Base-by-base conservation (phyloP, 2,888 invertebrate species). In the Drosophila mimica region DNA sequence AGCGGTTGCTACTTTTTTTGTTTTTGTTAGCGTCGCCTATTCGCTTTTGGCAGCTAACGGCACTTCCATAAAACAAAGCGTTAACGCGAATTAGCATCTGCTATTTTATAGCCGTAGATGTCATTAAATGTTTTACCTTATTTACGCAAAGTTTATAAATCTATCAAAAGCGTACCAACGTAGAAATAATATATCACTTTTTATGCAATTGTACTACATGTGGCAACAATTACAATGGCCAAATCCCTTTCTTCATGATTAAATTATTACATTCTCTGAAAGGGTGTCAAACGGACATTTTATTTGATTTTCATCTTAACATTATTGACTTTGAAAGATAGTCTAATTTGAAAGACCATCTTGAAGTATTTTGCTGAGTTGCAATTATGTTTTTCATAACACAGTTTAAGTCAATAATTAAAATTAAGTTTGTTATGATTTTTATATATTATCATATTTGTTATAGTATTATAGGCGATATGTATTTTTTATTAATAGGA, bases 1-100 rank as follows among this genome's bases (percentile, higher is more conserved):
- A 9, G 9, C 33, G 9, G 1, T 33, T 53, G 46, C 40, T 69
- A 46, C 59, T 68, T 36, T 53, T 56, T 49, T 66, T 74, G 25
- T 51, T 64, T n/a, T 66, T 74, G 25, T 56, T 64, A 17, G 52
- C 59, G 34, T 43, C 74, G 43, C 63, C 66, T 51, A 57, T 65
- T 48, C 73, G 71, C 74, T 71, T 80, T 83, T 82, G 82, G 82
- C 74, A 78, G 80, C 75, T 80, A 83, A 84, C 82, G 76, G 74
- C 76, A 76, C 62, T 65, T 73, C 76, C 76, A 68, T 15, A 17
- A 15, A 49, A 48, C 65, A 25, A 69, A 73, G 53, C 69, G 70
- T 70, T 43, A 69, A 38, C 63, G 25, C 25, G 25, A 25, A 25
- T 25, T 3, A 33, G 58, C 56, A 30, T 57, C 15, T 20, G 57